phyloP scores from a whole-genome alignment of 2,113 vertebrate genomes.

The Myotis yumanensis region DNA sequence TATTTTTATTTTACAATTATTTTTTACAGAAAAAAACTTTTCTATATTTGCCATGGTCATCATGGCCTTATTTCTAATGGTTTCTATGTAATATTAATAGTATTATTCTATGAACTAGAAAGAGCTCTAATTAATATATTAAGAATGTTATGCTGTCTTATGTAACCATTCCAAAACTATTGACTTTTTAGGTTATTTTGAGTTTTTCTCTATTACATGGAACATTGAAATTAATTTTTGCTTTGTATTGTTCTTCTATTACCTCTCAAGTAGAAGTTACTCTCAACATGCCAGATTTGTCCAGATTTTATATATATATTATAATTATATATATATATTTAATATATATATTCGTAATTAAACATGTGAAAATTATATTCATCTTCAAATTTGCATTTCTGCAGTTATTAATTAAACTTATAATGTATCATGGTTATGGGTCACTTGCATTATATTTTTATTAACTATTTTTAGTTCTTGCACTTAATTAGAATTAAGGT shows the following conservation, averaged over 20 bases:
- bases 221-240: neutral
- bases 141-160: neutral
- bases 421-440: neutral
- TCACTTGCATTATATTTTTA: neutral
- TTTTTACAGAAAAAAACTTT: neutral
- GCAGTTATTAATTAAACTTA: neutral
- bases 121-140: neutral
- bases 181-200: neutral
- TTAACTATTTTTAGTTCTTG: neutral
- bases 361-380: neutral
- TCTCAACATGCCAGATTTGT: neutral
- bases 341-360: neutral
- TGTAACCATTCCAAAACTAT: neutral
- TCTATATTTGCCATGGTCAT: neutral
- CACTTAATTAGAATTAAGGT: neutral
- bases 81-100: neutral
- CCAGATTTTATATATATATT: neutral
- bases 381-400: neutral
- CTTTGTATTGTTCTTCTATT: neutral
- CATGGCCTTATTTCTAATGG: neutral
- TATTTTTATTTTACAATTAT: neutral
- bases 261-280: neutral
- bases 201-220: neutral
- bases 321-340: neutral
- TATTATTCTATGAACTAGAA: neutral